Base-by-base conservation (phyloP, 2,113 vertebrate species). In the Dromiciops gliroides region DNA sequence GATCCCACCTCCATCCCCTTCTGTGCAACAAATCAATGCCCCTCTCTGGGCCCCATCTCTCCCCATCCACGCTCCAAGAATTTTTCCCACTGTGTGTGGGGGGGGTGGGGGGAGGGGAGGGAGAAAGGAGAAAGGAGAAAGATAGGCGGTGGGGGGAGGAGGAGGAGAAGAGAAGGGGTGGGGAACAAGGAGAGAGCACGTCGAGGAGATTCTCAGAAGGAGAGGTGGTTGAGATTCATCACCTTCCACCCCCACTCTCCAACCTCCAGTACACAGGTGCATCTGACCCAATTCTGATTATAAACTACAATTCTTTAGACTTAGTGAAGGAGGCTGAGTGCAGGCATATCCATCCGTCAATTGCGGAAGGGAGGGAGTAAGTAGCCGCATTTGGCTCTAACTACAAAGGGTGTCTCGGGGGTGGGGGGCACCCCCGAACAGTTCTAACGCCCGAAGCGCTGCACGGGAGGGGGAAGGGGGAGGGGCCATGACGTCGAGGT, bases 401-500 rank as follows among this genome's bases (percentile, higher is more conserved):
- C 96, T 97, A 97, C 96, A 97, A 97, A 97, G 97, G 92, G 92
- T 51, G 89, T 28, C 22, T 48, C 89, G 10, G 48, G 24, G 48
- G 89, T n/a, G 89, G 44, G 89, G 97, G 92, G 93, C 93, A 93
- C 89, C 95, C 94, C 88, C 75, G 92, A 93, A 97, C 92, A 28
- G 67, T 22, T 75, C 94, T 96, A 93, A 44, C 5, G 48, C 92
- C 3, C 2, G 24, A n/a, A 0, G 94, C 92, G 92, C 89, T 6
- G 4, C 67, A n/a, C 37, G 67, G 44, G 89, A 49, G 89, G 89
- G 26, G 14, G 14, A 28, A 2, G 89, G 25, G 96, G 97, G 97
- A 97, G 97, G 96, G 96, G 95, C 97, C 48, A n/a, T 97, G 97
- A 97, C 97, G 97, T 95, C 91, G 25, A 19, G 83, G 97, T 98